Base-by-base conservation (phyloP, 2,888 invertebrate species). In the Trichacis sp. region DNA sequence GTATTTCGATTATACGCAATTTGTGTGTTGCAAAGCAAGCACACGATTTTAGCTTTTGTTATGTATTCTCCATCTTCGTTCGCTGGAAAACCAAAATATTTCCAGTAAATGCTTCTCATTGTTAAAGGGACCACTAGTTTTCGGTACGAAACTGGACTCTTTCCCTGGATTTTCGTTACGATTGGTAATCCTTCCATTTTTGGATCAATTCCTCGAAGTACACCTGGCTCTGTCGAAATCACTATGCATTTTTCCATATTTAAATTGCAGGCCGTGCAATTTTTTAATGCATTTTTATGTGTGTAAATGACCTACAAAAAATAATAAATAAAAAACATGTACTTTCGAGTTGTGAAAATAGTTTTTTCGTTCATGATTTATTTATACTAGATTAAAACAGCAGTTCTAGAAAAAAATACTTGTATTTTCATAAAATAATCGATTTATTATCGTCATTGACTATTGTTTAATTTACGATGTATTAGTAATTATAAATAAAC, bases 31-130 rank as follows among this genome's bases (percentile, higher is more conserved):
- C 87, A 87, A 1, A 87, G 59, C 38, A 85, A 82, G 57, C 87
- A 87, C 36, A 87, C 85, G 14, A 86, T 86, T 73, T 86, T 86
- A 0, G 85, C 80, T 77, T 85, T 84, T n/a, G 83, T 84, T 1
- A 84, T 66, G 55, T 85, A 85, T 24, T 84, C 84, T 1, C 85
- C 85, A 1, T 85, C 83, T n/a, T 85, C 86, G 3, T 83, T 82
- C 0, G 86, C 87, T 30, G 87, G 87, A 75, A 87, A 87, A 8
- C 87, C 87, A 74, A 86, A 87, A 69, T 84, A 86, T 71, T 86
- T 86, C 87, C 87, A 87, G 65, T 87, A 87, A 49, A 86, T 85
- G 60, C 86, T 86, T 30, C 86, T 74, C 87, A 87, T 87, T 1
- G 86, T 84, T 74, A 84, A 82, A 0, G 87, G 87, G 18, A 87